Base-by-base conservation (phyloP, 2,888 invertebrate species). In the Dolomedes plantarius region DNA sequence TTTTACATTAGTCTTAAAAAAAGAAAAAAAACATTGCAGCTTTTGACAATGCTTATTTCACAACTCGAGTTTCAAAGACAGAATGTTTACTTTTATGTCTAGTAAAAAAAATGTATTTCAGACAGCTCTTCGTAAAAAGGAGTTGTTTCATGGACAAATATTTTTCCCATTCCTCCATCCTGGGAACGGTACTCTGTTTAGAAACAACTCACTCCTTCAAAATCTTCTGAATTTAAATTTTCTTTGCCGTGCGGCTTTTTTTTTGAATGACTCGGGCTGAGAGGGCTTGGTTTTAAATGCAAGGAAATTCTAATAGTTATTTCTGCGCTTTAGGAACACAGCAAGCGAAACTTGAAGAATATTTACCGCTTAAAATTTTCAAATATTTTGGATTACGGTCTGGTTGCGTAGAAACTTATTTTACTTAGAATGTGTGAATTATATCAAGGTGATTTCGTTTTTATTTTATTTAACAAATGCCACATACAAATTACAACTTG, bases 41-140 rank as follows among this genome's bases (percentile, higher is more conserved):
- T n/a, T n/a, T n/a, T n/a, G n/a, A n/a, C n/a, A n/a, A n/a, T n/a
- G n/a, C n/a, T n/a, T n/a, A n/a, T n/a, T n/a, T n/a, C n/a, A n/a
- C n/a, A n/a, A n/a, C n/a, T n/a, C n/a, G n/a, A n/a, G n/a, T n/a
- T 46, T 46, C 46, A 46, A 46, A 46, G 46, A 46, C 46, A 46
- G 16, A 46, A 46, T 46, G 46, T 46, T 46, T 46, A 46, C 46
- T 46, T 46, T 46, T 46, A 46, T 46, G 46, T 46, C 46, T 7
- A 46, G 16, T 13, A 46, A 46, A 16, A 16, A 5, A 6, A 16
- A n/a, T n/a, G n/a, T n/a, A 46, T 46, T 46, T 46, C 16, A 46
- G 46, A 46, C 46, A 46, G 46, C 16, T 46, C 16, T 46, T 16
- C 2, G n/a, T n/a, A 11, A 16, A 16, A 46, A 46, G 9, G 46